These are phyloP conservation scores for Electrophaes corylata DNA, from an alignment of 2,888 invertebrate genomes.

Conservation along the genomic window DNA sequence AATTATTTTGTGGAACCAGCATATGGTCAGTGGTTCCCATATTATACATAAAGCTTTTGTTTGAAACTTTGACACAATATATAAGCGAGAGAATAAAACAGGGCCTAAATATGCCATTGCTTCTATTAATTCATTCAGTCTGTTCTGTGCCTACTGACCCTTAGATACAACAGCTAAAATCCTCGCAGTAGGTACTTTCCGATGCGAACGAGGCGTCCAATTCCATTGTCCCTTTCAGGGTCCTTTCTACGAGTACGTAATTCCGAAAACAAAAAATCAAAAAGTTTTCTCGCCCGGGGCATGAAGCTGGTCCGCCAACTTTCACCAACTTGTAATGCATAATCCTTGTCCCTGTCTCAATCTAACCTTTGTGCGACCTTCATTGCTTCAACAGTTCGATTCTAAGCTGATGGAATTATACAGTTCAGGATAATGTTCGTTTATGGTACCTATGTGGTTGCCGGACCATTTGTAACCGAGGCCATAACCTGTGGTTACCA, in stretches of 20 bases:
- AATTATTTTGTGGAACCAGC: no score
- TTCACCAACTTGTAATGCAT: constrained; percentile 40
- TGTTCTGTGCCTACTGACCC: neutral
- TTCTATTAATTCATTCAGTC: no score
- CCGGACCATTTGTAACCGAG: no score
- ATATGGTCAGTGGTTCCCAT: no score
- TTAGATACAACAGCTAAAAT: neutral
- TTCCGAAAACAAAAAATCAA: constrained; percentile 25
- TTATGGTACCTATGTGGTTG: neutral
- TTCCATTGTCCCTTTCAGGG: constrained; percentile 14
- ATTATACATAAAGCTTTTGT: no score
- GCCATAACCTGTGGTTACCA: no score
- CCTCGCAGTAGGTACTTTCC: constrained; percentile 2
- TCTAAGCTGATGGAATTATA: constrained; percentile 1
- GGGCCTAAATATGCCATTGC: no score
- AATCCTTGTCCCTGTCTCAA: constrained; percentile 36
- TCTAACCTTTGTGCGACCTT: constrained; percentile 25
- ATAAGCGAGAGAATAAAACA: no score
- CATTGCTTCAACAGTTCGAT: constrained; percentile 13
- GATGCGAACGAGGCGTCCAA: neutral
- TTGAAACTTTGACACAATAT: no score
- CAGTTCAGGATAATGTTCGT: neutral
- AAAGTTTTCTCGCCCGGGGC: constrained; percentile 20
- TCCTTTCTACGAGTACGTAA: constrained; percentile 8
- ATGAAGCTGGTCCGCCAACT: constrained; percentile 31